phyloP scores from a whole-genome alignment of 2,113 vertebrate genomes.

The Zosterops japonicus region DNA sequence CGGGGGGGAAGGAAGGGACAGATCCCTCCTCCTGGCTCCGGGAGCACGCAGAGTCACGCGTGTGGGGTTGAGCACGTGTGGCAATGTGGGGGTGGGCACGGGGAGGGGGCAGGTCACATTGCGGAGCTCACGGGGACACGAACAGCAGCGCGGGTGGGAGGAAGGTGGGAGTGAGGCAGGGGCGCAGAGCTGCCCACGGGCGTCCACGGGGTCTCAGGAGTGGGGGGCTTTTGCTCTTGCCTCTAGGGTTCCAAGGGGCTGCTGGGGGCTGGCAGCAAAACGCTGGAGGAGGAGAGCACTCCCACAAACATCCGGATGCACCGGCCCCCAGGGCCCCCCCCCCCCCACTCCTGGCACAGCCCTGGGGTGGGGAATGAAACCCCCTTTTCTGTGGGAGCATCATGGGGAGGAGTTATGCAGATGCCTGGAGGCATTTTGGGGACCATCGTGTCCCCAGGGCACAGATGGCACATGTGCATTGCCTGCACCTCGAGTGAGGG shows the following conservation, averaged over 20 bases:
- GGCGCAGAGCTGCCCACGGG: background rate
- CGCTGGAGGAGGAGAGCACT: background rate
- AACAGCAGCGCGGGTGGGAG: background rate
- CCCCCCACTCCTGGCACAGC: accelerated
- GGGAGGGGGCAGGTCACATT: slow-evolving; percentile 19
- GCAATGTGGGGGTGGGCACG: background rate
- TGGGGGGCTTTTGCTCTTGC: background rate
- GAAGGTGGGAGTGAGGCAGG: background rate
- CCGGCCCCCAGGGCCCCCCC: accelerated
- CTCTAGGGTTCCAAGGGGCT: background rate
- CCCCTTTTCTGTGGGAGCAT: accelerated
- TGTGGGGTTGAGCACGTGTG: slow-evolving; percentile 12
- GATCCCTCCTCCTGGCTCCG: accelerated
- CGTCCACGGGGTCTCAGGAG: accelerated
- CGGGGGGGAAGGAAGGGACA: background rate
- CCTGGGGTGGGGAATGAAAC: background rate
- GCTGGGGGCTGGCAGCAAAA: background rate
- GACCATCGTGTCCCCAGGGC: accelerated
- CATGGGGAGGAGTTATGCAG: background rate
- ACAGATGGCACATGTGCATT: accelerated
- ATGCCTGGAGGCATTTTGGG: background rate
- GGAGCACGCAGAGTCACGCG: background rate
- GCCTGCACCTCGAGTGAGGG: background rate
- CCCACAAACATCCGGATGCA: background rate
- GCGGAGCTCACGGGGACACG: background rate